A percentile compares a stretch with the other conserved stretches of the same genome.
Evolutionary conservation across 2,797 vertebrate species (phyloP).

Genomic region (Sebastes trivittatus): DNA sequence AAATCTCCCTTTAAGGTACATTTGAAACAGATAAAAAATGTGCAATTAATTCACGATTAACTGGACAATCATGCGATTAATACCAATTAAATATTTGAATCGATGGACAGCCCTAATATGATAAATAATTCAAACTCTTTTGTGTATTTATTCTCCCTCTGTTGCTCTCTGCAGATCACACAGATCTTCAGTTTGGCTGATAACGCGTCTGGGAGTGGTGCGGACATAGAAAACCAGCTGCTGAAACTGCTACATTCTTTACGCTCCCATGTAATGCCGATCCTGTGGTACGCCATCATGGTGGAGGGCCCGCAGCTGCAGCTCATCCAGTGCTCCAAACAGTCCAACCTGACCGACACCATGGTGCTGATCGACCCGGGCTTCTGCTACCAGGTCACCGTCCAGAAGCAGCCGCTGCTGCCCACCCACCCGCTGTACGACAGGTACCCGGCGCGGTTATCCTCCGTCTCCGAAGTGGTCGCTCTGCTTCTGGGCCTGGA

Average conservation of each 20-base stretch:
- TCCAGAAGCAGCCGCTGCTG: constrained; percentile 84
- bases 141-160: not conserved
- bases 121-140: not conserved
- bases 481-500: constrained; percentile 80
- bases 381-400: constrained; percentile 79
- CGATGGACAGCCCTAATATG: no score
- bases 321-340: constrained; percentile 84
- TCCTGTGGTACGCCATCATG: constrained; percentile 83
- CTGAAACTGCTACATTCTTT: constrained; percentile 74
- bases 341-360: constrained; percentile 82
- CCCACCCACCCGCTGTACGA: constrained; percentile 81
- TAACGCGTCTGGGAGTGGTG: not conserved
- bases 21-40: no score
- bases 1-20: no score
- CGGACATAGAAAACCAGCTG: constrained; percentile 71
- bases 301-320: constrained; percentile 80
- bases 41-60: no score
- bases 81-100: no score
- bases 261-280: constrained; percentile 70
- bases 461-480: constrained; percentile 64
- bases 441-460: constrained; percentile 64
- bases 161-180: constrained; percentile 74
- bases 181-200: constrained; percentile 82
- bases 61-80: no score
- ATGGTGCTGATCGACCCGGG: constrained; percentile 78